These are phyloP conservation scores for Neostethus bicornis DNA, from an alignment of 2,797 vertebrate species.

Conservation along the genomic window DNA sequence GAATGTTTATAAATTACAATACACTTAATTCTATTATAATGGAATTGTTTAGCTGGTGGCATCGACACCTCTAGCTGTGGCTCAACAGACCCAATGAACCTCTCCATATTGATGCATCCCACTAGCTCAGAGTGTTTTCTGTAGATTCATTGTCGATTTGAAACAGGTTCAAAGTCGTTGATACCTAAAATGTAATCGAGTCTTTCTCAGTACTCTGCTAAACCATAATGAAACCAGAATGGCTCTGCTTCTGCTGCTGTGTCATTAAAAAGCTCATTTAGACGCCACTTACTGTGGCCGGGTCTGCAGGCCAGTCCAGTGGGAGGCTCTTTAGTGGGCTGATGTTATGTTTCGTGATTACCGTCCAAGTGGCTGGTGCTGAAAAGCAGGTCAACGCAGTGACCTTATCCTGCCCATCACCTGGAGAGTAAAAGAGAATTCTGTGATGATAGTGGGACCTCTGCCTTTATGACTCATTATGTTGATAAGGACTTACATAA, in stretches of 20 bases:
- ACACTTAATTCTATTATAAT: too few relatives aligned
- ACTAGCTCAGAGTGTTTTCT: constrained; percentile 34
- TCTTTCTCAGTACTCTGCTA: constrained; percentile 30
- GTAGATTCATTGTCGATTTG: constrained; percentile 19
- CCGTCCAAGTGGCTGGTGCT: constrained; percentile 78
- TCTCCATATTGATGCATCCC: constrained; percentile 11
- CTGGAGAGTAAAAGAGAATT: constrained; percentile 71
- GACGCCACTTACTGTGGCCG: constrained; percentile 58
- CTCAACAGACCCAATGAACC: constrained; percentile 6
- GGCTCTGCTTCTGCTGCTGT: constrained; percentile 50
- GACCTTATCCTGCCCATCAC: constrained; percentile 74
- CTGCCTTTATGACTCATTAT: constrained; percentile 48
- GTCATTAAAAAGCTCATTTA: constrained; percentile 71
- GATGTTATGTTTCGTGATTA: constrained; percentile 86
- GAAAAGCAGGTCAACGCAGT: constrained; percentile 80
- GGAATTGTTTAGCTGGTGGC: constrained; percentile 22
- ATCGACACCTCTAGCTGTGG: too few relatives aligned
- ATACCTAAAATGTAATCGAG: constrained; percentile 26
- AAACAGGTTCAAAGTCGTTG: constrained; percentile 43
- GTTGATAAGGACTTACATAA: neutral
- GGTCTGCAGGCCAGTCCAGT: constrained; percentile 51
- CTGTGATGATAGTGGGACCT: constrained; percentile 57
- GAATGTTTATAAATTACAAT: too few relatives aligned
- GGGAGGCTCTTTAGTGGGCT: constrained; percentile 74
- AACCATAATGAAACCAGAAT: constrained; percentile 59